A percentile compares a stretch with the other conserved stretches of the same genome.
These are phyloP conservation scores for Alfaro cultratus DNA, from an alignment of 2,797 vertebrate species.

Conservation along the genomic window DNA sequence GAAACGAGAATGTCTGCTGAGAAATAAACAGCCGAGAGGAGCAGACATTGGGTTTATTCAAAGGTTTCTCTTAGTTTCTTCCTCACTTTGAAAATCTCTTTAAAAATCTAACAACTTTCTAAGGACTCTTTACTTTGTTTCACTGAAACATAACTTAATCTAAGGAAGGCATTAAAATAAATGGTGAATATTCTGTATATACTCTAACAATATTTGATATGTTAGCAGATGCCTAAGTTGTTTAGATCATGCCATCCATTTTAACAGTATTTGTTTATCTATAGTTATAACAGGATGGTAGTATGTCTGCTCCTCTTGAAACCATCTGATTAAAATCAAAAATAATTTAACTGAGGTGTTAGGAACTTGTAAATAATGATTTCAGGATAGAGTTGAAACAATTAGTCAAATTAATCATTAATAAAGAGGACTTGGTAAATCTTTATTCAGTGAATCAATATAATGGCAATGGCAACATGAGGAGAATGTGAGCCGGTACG, in stretches of 20 bases:
- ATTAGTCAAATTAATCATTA: too few relatives aligned
- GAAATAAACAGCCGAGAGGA: background rate
- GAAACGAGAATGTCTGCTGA: background rate
- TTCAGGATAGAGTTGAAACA: background rate
- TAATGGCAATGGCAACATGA: background rate
- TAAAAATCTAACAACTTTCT: background rate
- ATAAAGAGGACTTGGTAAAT: constrained; percentile 19
- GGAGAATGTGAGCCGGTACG: constrained; percentile 1
- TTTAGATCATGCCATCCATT: background rate
- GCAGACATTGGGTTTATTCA: background rate
- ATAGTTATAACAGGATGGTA: background rate
- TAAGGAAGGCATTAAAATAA: background rate
- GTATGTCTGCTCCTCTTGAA: background rate
- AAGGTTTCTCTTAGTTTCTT: background rate
- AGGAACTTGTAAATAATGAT: background rate
- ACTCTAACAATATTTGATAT: background rate
- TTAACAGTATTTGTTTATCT: background rate
- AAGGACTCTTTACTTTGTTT: background rate
- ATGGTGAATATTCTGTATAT: background rate
- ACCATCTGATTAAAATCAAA: background rate
- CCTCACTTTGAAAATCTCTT: background rate
- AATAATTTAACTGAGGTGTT: background rate
- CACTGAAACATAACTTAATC: background rate
- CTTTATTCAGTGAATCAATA: constrained; percentile 40
- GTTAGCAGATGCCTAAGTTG: too few relatives aligned